Evolutionary conservation across 1,140 invertebrate species (phyloP), one percentile per base, ranked within the genome.

Genomic region (Papilio polytes): DNA sequence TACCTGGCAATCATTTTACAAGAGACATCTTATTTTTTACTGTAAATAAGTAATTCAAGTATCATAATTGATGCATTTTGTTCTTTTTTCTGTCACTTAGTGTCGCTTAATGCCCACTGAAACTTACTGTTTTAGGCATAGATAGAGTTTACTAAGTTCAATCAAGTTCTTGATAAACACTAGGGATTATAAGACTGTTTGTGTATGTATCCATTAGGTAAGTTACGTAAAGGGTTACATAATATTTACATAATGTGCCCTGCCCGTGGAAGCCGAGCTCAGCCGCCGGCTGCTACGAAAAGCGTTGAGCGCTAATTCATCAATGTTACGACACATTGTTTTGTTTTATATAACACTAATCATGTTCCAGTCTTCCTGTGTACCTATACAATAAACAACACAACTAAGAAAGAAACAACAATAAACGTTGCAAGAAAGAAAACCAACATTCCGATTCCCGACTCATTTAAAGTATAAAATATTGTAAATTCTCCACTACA

Each of bases 271-370:
- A 20, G 63, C 63, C 63, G 22, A 26, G 10, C 63, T 70, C 3
- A 70, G 63, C 22, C 26, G 63, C 63, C 63, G 63, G 63, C 63
- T 70, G 63, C 26, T 31, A 31, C 12, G 63, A 26, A 31, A 31
- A 70, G 63, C 63, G 36, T 70, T 36, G 63, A 70, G 26, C 13
- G 26, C 63, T 70, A 70, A 70, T 31, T 70, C 26, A 70, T 70
- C 26, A 36, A 70, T 31, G 26, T 70, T 70, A 70, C 63, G 63
- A 70, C 22, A 70, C 63, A 26, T 26, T 10, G 31, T 66, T 3
- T 70, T 36, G 22, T 31, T 31, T 70, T 70, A 70, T 70, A 31
- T 70, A 70, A 70, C 4, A 13, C 26, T 70, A 31, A 1, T 63
- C 6, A 10, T 10, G 12, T 10, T 22, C 20, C 56, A 12, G 15